These are phyloP conservation scores for Halichoerus grypus DNA, from an alignment of 2,113 vertebrate species.

Conservation along the genomic window DNA sequence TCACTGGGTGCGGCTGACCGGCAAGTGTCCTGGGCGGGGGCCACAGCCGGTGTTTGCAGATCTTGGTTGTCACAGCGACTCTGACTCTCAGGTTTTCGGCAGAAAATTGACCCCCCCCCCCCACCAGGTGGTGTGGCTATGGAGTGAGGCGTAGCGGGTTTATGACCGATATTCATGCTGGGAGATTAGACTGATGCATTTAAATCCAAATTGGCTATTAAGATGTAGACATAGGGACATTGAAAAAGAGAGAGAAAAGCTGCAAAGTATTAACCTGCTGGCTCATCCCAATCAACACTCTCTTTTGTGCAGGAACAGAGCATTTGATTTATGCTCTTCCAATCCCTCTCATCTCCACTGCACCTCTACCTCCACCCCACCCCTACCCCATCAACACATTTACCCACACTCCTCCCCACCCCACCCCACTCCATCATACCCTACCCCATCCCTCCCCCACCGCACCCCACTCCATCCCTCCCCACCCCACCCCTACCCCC, in stretches of 20 bases:
- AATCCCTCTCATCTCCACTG: fast-evolving
- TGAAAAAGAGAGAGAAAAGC: not conserved
- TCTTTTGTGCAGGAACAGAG: not conserved
- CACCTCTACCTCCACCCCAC: not conserved
- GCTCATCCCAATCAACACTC: fast-evolving
- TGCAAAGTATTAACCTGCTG: fast-evolving
- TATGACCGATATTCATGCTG: not conserved
- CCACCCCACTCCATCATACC: too few relatives aligned
- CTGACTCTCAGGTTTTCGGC: not conserved
- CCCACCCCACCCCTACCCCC: too few relatives aligned
- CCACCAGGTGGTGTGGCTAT: not conserved
- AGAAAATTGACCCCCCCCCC: not conserved
- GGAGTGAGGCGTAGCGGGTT: not conserved
- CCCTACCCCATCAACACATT: not conserved
- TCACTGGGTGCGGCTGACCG: fast-evolving
- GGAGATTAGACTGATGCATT: not conserved
- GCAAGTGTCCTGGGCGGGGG: not conserved
- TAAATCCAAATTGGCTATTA: not conserved
- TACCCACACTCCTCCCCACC: too few relatives aligned
- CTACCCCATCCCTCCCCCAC: too few relatives aligned
- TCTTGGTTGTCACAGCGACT: not conserved
- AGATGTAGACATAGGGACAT: not conserved
- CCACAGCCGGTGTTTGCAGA: not conserved
- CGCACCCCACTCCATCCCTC: too few relatives aligned
- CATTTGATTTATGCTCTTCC: fast-evolving